phyloP scores from a whole-genome alignment of 2,888 invertebrate genomes.

The Melieria crassipennis region DNA sequence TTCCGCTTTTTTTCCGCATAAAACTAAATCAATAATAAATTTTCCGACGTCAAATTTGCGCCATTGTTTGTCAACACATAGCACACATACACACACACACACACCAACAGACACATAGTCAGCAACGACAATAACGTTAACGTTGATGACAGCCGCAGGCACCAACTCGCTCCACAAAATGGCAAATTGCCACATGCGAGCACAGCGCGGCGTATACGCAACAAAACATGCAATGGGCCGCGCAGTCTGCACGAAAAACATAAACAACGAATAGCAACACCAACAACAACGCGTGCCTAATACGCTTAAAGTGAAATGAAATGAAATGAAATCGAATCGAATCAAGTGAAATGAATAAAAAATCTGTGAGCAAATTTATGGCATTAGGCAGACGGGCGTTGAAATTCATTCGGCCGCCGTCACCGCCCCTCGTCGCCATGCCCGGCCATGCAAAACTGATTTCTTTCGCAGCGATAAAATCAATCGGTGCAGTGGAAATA shows the following conservation, averaged over 20 bases:
- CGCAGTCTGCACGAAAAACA: neutral
- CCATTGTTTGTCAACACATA: conserved; percentile 2
- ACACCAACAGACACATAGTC: neutral
- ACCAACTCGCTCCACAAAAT: neutral
- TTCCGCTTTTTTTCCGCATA: neutral
- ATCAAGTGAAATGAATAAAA: neutral
- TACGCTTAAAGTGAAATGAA: no score
- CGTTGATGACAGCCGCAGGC: neutral
- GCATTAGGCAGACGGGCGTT: conserved; percentile 26
- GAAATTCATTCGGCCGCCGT: conserved; percentile 24
- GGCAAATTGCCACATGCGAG: neutral
- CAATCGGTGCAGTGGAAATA: conserved; percentile 18
- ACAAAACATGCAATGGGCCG: neutral
- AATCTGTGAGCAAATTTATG: conserved; percentile 19
- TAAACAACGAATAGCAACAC: neutral
- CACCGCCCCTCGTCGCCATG: neutral
- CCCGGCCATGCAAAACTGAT: conserved; percentile 20
- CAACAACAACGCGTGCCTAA: neutral
- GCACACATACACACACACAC: neutral
- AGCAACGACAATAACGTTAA: conserved; percentile 8
- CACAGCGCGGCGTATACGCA: conserved; percentile 16
- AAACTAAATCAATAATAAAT: conserved; percentile 29
- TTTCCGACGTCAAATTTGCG: conserved; percentile 8
- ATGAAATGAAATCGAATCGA: no score
- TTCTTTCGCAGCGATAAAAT: conserved; percentile 30